Evolutionary conservation across 2,888 invertebrate genomes (phyloP).

Genomic region (Entomobrya proxima): DNA sequence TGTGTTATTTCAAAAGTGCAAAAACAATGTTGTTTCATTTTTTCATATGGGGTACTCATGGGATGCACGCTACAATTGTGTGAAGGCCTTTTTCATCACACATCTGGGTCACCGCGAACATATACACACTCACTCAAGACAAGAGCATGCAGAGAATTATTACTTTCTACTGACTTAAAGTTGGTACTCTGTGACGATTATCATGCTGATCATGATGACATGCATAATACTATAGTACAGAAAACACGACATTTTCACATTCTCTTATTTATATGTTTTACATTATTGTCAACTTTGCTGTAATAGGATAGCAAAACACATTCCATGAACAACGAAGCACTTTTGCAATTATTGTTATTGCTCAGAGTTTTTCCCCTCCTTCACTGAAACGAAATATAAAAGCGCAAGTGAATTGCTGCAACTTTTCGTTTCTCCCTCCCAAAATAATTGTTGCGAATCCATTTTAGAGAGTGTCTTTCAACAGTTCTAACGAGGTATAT

Average conservation of each 20-base stretch:
- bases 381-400: conserved; percentile 22
- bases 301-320: background rate
- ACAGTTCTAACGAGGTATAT: too few relatives aligned
- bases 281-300: conserved; percentile 1
- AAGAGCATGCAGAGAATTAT: conserved; percentile 33
- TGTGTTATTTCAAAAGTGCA: conserved; percentile 12
- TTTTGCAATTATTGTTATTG: conserved; percentile 24
- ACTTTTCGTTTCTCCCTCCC: conserved; percentile 18
- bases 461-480: conserved; percentile 1
- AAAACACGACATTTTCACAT: conserved; percentile 9
- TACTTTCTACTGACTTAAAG: conserved; percentile 52
- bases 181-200: conserved; percentile 46
- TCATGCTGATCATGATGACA: conserved; percentile 41
- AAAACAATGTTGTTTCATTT: conserved; percentile 60
- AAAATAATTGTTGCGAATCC: conserved; percentile 23
- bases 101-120: conserved; percentile 61
- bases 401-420: conserved; percentile 39
- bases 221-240: conserved; percentile 29
- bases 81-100: conserved; percentile 63
- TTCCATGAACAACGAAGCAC: conserved; percentile 5
- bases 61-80: conserved; percentile 39
- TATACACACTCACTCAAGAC: conserved; percentile 15
- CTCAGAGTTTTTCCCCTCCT: background rate
- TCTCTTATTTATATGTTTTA: background rate
- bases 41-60: conserved; percentile 18